Evolutionary conservation across 2,888 invertebrate genomes (phyloP).

Genomic region (Pasiphila rectangulata): DNA sequence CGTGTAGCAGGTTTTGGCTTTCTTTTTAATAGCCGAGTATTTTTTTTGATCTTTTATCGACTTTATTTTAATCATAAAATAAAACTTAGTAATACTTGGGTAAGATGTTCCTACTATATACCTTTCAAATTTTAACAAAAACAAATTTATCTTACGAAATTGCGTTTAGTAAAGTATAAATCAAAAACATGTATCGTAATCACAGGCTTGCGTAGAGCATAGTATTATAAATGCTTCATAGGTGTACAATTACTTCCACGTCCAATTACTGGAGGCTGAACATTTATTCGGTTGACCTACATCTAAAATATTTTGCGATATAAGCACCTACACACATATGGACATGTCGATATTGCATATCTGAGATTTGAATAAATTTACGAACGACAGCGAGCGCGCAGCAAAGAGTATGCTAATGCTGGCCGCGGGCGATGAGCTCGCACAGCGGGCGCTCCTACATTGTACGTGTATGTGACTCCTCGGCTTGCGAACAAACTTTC

Average conservation of each 20-base stretch:
- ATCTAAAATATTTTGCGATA: slow-evolving; percentile 63
- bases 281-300: slow-evolving; percentile 65
- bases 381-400: slow-evolving; percentile 31
- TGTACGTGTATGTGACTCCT: slow-evolving; percentile 32
- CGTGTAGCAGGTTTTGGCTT: slow-evolving; percentile 7
- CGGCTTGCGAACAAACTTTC: slow-evolving; percentile 16
- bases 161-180: slow-evolving; percentile 66
- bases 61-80: not conserved
- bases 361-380: slow-evolving; percentile 53
- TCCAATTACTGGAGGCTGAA: slow-evolving; percentile 58
- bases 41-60: slow-evolving; percentile 3
- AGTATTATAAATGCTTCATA: slow-evolving; percentile 57
- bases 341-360: slow-evolving; percentile 60
- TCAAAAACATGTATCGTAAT: slow-evolving; percentile 61
- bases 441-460: slow-evolving; percentile 38
- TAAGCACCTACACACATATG: slow-evolving; percentile 58
- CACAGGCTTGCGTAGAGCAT: slow-evolving; percentile 55
- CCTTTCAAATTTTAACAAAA: too few species aligned
- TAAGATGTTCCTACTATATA: too few species aligned
- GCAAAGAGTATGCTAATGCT: slow-evolving; percentile 51
- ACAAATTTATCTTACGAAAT: slow-evolving; percentile 63
- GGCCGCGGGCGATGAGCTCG: slow-evolving; percentile 45
- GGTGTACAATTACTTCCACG: slow-evolving; percentile 64
- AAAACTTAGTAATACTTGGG: not conserved
- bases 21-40: slow-evolving; percentile 11